These are phyloP conservation scores for Perizoma flavofasciatum DNA, from an alignment of 2,888 invertebrate genomes.

Conservation along the genomic window DNA sequence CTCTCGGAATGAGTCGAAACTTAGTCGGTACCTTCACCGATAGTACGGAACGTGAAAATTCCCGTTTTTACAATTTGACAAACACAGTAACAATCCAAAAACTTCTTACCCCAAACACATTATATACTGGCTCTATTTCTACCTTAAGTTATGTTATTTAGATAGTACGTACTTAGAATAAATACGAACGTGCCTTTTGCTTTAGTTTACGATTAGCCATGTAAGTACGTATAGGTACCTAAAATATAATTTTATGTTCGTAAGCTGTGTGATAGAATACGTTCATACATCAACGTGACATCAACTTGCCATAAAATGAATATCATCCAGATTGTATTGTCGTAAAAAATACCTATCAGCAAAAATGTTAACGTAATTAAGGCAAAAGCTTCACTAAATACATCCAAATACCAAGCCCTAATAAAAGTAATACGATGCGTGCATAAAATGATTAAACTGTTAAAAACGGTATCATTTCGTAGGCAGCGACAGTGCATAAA, in stretches of 20 bases:
- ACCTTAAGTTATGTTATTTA: too few relatives aligned
- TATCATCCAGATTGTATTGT: slow-evolving; percentile 7
- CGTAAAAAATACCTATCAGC: slow-evolving; percentile 19
- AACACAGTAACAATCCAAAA: too few relatives aligned
- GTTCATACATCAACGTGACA: neutral
- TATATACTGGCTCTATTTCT: too few relatives aligned
- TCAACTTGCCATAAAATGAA: neutral
- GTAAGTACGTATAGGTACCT: too few relatives aligned
- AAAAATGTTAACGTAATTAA: slow-evolving; percentile 21
- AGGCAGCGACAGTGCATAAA: slow-evolving; percentile 58
- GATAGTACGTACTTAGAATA: too few relatives aligned
- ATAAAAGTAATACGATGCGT: slow-evolving; percentile 48
- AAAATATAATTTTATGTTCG: neutral
- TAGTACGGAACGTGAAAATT: too few relatives aligned
- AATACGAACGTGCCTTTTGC: too few relatives aligned
- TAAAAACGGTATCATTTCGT: slow-evolving; percentile 66
- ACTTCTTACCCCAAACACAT: too few relatives aligned
- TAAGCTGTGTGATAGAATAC: neutral
- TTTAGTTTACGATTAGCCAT: too few relatives aligned
- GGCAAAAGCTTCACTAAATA: slow-evolving; percentile 27
- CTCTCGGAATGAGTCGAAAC: too few relatives aligned
- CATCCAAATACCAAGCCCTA: slow-evolving; percentile 20
- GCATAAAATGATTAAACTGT: slow-evolving; percentile 71
- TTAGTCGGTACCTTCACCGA: too few relatives aligned
- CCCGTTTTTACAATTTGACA: too few relatives aligned